These are phyloP conservation scores for Tinea pellionella DNA, from an alignment of 2,888 invertebrate genomes.

Conservation along the genomic window DNA sequence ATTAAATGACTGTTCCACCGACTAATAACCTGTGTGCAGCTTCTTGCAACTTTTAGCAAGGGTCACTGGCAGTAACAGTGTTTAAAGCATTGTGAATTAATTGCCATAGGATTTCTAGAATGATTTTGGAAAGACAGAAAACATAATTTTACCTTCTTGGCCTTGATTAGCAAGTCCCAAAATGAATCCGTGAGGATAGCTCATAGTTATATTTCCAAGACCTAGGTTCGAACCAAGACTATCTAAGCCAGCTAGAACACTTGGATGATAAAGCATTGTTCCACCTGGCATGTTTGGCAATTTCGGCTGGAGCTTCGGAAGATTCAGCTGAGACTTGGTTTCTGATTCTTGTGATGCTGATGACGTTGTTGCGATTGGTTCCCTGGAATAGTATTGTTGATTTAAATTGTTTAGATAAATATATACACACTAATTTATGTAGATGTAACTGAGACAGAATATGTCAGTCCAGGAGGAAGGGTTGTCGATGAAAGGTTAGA, in stretches of 20 bases:
- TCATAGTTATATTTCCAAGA: conserved; percentile 55
- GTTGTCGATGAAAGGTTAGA: no score
- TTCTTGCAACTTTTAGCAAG: no score
- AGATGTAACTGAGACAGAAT: no score
- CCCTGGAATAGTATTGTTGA: conserved; percentile 27
- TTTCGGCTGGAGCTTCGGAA: conserved; percentile 50
- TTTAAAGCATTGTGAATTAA: no score
- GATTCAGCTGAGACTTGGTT: conserved; percentile 36
- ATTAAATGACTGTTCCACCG: no score
- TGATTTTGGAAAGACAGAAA: no score
- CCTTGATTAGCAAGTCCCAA: conserved; percentile 59
- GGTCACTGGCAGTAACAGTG: no score
- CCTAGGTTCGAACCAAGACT: conserved; percentile 50
- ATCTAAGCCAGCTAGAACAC: conserved; percentile 46
- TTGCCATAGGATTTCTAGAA: no score
- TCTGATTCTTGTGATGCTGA: conserved; percentile 48
- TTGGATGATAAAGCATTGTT: conserved; percentile 56
- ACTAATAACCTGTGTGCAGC: no score
- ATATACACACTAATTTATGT: no score
- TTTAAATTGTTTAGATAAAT: no score
- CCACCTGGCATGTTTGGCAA: conserved; percentile 37
- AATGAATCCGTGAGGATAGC: conserved; percentile 61
- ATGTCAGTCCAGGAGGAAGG: no score
- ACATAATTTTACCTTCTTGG: conserved; percentile 49
- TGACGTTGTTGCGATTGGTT: conserved; percentile 48